Conservation (phyloP, 2,888 invertebrate genomes). For the Syrphus vitripennis region DNA sequence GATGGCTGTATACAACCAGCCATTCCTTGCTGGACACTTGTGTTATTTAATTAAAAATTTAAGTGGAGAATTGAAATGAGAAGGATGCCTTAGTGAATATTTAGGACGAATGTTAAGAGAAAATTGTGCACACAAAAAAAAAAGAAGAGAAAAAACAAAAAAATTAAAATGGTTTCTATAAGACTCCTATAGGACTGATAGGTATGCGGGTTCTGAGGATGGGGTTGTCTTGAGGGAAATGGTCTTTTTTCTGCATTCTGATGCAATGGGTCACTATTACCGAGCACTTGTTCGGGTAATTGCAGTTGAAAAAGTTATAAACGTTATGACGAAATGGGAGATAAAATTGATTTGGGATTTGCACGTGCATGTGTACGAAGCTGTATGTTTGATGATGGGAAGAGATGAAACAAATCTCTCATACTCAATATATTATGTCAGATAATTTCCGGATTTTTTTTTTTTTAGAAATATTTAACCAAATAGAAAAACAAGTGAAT, state of each 20-base stretch:
- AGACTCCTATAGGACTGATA: neutral
- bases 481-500: neutral
- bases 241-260: constrained; percentile 11
- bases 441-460: neutral
- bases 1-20: neutral
- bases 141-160: neutral
- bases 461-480: neutral
- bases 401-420: neutral
- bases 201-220: neutral
- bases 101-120: constrained; percentile 49
- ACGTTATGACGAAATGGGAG: constrained; percentile 1
- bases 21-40: constrained; percentile 48
- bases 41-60: constrained; percentile 70
- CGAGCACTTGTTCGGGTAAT: constrained; percentile 44
- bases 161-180: constrained; percentile 44
- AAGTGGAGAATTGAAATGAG: constrained; percentile 65
- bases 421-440: neutral
- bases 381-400: neutral
- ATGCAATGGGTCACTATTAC: constrained; percentile 37
- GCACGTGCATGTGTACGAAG: neutral
- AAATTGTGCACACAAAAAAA: neutral
- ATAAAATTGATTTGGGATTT: neutral
- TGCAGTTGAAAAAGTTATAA: constrained; percentile 35
- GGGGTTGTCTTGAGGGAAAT: constrained; percentile 23
- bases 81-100: constrained; percentile 64